phyloP scores from a whole-genome alignment of 2,797 vertebrate genomes.

The Hoplostethus atlanticus region DNA sequence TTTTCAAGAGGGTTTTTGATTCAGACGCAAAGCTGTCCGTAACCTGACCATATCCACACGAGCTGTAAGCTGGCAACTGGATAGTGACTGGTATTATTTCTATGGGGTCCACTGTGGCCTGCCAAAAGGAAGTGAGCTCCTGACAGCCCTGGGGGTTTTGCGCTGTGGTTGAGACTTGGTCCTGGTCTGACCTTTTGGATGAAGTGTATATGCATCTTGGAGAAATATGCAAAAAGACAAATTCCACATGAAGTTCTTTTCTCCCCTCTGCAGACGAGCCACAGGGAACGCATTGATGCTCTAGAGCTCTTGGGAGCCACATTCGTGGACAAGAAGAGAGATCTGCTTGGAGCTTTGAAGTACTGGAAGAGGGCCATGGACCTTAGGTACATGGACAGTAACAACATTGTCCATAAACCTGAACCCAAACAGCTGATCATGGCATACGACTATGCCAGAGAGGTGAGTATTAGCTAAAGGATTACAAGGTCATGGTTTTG shows the following conservation, averaged over 20 bases:
- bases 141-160: not conserved
- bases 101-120: not conserved
- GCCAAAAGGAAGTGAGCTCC: not conserved
- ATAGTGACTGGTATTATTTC: not conserved
- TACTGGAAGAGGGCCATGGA: constrained; percentile 99
- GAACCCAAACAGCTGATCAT: constrained; percentile 94
- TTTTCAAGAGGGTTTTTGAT: not conserved
- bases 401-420: constrained; percentile 90
- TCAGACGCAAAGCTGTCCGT: not conserved
- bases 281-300: constrained; percentile 92
- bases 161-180: not conserved
- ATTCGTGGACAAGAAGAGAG: constrained; percentile 98
- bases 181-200: not conserved
- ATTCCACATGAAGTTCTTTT: not conserved
- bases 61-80: not conserved
- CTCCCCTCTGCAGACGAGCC: constrained; percentile 84
- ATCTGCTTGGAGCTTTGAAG: constrained; percentile 96
- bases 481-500: not conserved
- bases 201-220: not conserved
- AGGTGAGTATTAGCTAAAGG: constrained; percentile 82
- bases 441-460: constrained; percentile 97
- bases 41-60: not conserved
- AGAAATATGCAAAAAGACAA: not conserved
- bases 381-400: constrained; percentile 92
- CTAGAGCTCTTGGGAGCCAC: constrained; percentile 97